phyloP scores from a whole-genome alignment of 2,888 invertebrate species.

The Rhagonycha lutea region DNA sequence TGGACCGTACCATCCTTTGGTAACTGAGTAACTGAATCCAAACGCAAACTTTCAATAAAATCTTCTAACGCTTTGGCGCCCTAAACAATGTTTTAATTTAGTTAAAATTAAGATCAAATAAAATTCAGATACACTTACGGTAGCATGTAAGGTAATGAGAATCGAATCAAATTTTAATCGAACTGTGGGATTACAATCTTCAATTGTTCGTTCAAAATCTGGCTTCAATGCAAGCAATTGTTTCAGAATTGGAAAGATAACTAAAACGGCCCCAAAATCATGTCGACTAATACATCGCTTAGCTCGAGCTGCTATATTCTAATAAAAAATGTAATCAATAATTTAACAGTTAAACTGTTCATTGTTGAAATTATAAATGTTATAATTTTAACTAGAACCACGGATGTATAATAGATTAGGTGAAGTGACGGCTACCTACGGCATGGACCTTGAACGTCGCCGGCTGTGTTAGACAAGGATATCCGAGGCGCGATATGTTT shows the following conservation, averaged over 20 bases:
- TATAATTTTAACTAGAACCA: too few species aligned
- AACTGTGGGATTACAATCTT: conserved; percentile 71
- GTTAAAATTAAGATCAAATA: neutral
- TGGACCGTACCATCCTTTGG: conserved; percentile 98
- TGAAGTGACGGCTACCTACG: too few species aligned
- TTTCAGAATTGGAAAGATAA: conserved; percentile 81
- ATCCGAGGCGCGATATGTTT: too few species aligned
- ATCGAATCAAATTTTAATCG: conserved; percentile 74
- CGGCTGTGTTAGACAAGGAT: too few species aligned
- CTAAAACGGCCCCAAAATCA: conserved; percentile 79
- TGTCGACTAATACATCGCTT: conserved; percentile 76
- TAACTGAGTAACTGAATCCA: conserved; percentile 77
- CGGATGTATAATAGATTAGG: too few species aligned
- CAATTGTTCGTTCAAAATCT: conserved; percentile 78
- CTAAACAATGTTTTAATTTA: conserved; percentile 58
- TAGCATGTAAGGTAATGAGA: conserved; percentile 72
- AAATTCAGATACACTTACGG: conserved; percentile 61
- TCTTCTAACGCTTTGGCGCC: conserved; percentile 90
- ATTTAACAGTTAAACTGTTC: neutral
- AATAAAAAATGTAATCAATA: conserved; percentile 34
- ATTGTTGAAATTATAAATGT: too few species aligned
- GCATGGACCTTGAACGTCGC: too few species aligned
- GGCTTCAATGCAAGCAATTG: conserved; percentile 77
- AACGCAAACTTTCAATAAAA: conserved; percentile 85
- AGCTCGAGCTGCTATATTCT: conserved; percentile 74